These are phyloP conservation scores for Callithrix jacchus DNA, from an alignment of 2,113 vertebrate species.

Conservation along the genomic window DNA sequence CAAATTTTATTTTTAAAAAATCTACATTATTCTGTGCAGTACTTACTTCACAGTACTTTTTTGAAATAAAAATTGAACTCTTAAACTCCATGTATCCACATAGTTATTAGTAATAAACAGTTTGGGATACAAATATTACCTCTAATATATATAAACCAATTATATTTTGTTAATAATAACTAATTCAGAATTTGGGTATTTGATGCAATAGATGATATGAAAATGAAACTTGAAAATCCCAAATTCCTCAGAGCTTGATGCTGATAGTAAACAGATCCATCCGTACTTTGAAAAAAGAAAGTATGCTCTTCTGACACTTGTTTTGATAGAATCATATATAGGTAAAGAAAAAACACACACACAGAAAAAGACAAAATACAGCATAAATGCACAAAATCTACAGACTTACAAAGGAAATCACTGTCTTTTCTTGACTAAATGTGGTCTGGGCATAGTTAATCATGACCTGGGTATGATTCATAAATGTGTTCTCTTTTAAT, in stretches of 20 bases:
- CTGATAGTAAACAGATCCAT: neutral
- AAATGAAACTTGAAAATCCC: neutral
- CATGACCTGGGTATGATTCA: neutral
- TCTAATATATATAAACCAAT: neutral
- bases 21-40: neutral
- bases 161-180: neutral
- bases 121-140: neutral
- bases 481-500: conserved; percentile 35
- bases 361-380: neutral
- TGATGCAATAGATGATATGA: neutral
- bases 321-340: neutral
- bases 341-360: neutral
- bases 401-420: neutral
- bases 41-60: neutral
- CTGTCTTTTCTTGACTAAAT: neutral
- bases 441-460: neutral
- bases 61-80: neutral
- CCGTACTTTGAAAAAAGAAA: neutral
- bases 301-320: neutral
- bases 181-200: neutral
- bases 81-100: neutral
- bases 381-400: neutral
- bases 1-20: neutral
- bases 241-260: neutral
- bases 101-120: neutral